Percentiles rank a stretch among this genome's conserved stretches.
phyloP scores from a whole-genome alignment of 1,140 invertebrate species.

The Ceratoteleas bidentatus region DNA sequence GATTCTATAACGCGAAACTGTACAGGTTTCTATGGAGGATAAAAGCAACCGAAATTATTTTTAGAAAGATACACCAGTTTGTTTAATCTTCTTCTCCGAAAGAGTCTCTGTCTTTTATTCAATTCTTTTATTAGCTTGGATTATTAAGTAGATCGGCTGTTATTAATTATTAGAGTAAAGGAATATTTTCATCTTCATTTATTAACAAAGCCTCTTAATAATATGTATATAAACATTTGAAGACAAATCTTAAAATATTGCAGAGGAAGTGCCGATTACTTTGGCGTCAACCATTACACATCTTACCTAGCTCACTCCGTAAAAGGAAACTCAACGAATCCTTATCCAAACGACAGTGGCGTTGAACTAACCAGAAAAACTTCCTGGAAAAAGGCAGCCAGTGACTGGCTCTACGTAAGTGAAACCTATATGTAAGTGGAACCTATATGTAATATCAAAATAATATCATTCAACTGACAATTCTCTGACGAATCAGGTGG shows the following conservation, averaged over 20 bases:
- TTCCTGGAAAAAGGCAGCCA: constrained; percentile 69
- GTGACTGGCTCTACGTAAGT: constrained; percentile 73
- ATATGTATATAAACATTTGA: neutral
- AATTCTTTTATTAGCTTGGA: too few relatives aligned
- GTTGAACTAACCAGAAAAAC: constrained; percentile 54
- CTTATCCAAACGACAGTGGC: constrained; percentile 69
- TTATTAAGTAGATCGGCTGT: too few relatives aligned
- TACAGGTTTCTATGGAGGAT: too few relatives aligned
- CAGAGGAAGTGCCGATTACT: constrained; percentile 81
- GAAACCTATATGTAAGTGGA: neutral
- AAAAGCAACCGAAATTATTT: too few relatives aligned
- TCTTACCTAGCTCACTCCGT: constrained; percentile 69
- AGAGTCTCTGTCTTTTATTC: too few relatives aligned
- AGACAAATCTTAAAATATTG: constrained; percentile 13
- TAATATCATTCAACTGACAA: too few relatives aligned
- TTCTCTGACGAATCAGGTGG: constrained; percentile 63
- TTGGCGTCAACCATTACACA: constrained; percentile 84
- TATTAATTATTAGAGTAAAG: too few relatives aligned
- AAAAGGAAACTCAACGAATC: constrained; percentile 53
- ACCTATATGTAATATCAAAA: neutral
- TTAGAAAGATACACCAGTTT: too few relatives aligned
- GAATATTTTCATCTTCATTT: too few relatives aligned
- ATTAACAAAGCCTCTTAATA: too few relatives aligned
- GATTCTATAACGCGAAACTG: too few relatives aligned
- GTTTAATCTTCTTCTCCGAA: too few relatives aligned